Conservation (phyloP, 2,888 invertebrate genomes). For the Sepiola atlantica region DNA sequence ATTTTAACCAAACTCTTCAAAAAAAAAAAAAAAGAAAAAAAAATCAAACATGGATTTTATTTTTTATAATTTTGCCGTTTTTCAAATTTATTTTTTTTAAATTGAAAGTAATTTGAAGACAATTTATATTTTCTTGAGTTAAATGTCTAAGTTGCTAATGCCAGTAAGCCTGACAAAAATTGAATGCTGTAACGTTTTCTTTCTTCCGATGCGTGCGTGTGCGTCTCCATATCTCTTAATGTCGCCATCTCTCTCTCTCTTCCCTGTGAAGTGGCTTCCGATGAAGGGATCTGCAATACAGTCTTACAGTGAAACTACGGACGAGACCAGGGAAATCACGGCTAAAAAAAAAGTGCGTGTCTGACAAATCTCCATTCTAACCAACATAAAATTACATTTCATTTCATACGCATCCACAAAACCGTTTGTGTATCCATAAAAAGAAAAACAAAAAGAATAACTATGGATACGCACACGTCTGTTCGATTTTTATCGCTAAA, state of each 20-base stretch:
- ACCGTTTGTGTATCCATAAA: background rate
- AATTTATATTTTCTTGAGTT: background rate
- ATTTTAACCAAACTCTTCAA: background rate
- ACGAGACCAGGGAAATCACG: slow-evolving; percentile 38
- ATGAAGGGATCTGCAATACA: slow-evolving; percentile 24
- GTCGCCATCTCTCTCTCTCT: slow-evolving; percentile 36
- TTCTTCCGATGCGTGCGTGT: background rate
- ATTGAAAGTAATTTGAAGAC: background rate
- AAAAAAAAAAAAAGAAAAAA: too few species aligned
- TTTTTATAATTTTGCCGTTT: background rate
- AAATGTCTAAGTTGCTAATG: background rate
- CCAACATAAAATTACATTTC: slow-evolving; percentile 24
- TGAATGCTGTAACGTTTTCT: slow-evolving; percentile 39
- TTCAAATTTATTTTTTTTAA: background rate
- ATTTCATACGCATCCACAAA: background rate
- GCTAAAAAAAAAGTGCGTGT: slow-evolving; percentile 44
- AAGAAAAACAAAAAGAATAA: background rate
- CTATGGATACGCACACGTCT: background rate
- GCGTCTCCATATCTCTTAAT: background rate
- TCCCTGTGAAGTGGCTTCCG: slow-evolving; percentile 38
- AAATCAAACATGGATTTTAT: background rate
- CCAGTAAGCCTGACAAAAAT: background rate
- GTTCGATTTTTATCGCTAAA: background rate
- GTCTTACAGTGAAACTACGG: background rate
- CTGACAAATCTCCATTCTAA: slow-evolving; percentile 24